Evolutionary conservation across 2,888 invertebrate species (phyloP), one percentile per base, ranked within the genome.

Genomic region (Oxyteleia sp.): DNA sequence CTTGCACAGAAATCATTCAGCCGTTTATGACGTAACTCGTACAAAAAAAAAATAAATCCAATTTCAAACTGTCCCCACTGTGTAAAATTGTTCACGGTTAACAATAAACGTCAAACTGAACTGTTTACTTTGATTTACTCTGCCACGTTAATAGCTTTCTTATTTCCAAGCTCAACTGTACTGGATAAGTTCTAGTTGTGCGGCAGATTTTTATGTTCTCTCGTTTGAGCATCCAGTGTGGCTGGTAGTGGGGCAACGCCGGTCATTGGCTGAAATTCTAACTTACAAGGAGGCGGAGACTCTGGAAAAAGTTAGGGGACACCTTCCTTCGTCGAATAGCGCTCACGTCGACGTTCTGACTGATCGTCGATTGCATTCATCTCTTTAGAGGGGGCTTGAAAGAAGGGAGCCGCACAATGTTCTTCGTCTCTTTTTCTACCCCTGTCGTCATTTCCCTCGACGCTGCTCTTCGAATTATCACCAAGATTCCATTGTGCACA

Each of bases 401-500:
- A 29, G 35, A 16, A 57, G 35, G 4, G 53, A 71, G 53, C 82
- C 86, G 84, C 76, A 78, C n/a, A n/a, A 32, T 57, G 43, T 38
- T 20, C 13, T 64, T 13, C n/a, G n/a, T 23, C 47, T 84, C 38
- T 32, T 78, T 82, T 45, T 23, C 69, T 80, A 87, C 85, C 88
- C 85, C 87, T 45, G 35, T 51, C 15, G 38, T 47, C 8, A 20
- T 49, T 45, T 43, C 71, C 80, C 81, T 82, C 85, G 76, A 84
- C 85, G 78, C 13, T 69, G 38, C 66, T 45, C 59, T 23, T 4
- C 49, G 71, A 80, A 74, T 86, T 84, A 86, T 85, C 82, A 63
- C 41, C 45, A 59, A 78, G 29, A 74, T 80, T 87, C 80, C 79
- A 85, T 88, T 86, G 84, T 85, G 81, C 43, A 15, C 29, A 35